Evolutionary conservation across 2,113 vertebrate species (phyloP).

Genomic region (Odocoileus virginianus): DNA sequence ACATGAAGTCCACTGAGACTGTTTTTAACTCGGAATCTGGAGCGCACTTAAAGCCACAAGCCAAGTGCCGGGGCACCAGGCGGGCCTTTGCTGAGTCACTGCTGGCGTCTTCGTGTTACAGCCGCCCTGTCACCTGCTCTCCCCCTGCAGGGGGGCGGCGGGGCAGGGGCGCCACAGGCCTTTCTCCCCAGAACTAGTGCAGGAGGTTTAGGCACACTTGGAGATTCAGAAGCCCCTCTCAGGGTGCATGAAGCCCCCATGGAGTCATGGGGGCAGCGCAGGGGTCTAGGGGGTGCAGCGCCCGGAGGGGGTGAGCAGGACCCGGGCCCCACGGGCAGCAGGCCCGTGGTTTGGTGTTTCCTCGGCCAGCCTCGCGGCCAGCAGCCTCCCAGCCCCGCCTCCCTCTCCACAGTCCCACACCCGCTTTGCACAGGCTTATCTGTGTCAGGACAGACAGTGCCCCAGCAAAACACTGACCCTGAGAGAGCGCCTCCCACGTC

Average conservation of each 20-base stretch:
- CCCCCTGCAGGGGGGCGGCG: background rate
- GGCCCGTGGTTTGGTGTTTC: background rate
- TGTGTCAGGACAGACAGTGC: background rate
- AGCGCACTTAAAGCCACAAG: background rate
- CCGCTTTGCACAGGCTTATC: background rate
- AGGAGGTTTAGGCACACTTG: background rate
- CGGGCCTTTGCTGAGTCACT: background rate
- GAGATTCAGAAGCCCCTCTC: background rate
- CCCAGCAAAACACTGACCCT: background rate
- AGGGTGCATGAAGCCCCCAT: rapidly evolving
- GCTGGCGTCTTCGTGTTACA: background rate
- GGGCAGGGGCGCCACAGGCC: too few species aligned
- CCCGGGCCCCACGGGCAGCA: background rate
- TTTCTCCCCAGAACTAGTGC: too few species aligned
- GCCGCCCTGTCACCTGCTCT: background rate
- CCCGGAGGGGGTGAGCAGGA: background rate
- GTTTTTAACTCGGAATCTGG: background rate
- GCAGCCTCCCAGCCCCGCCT: background rate
- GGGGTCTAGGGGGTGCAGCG: background rate
- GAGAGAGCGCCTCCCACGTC: background rate
- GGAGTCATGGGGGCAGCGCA: background rate
- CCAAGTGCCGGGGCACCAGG: background rate
- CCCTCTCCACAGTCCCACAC: background rate
- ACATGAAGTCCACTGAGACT: background rate
- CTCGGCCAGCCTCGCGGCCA: rapidly evolving